Base-by-base conservation (phyloP, 2,797 vertebrate genomes). In the Sylvia borin region DNA sequence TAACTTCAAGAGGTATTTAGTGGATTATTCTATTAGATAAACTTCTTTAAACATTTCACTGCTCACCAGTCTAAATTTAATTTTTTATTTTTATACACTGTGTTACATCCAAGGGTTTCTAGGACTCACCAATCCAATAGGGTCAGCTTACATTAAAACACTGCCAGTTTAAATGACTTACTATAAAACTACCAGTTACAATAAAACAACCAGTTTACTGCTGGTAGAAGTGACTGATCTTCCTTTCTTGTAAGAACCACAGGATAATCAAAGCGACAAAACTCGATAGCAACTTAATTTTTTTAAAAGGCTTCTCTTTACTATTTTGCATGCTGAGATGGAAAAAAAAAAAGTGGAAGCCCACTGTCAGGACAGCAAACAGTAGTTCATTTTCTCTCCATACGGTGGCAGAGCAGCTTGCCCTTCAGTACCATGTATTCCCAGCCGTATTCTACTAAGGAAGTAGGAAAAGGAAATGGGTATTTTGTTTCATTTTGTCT, bases 371-470 rank as follows among this genome's bases (percentile, higher is more conserved):
- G 13, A 67, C 13, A 74, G 21, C n/a, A 5, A 75, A 68, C 1
- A 80, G 78, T 9, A 94, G 53, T 93, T 94, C 57, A 26, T 76
- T 77, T 89, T 88, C 38, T 74, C 34, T 74, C 82, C 91, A 83
- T 21, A 42, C 3, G 85, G 87, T 95, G 91, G 95, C 95, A 96
- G 72, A 94, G 55, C 64, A 89, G 71, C 55, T 45, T 72, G 73
- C 55, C 17, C 26, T 66, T 91, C 78, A 65, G 8, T 16, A 27
- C 20, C 25, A 4, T 4, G 16, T 40, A 45, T 58, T 75, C 60
- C 70, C 36, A 5, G 42, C 27, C 0, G 11, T 42, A 54, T 3
- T 58, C 53, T 40, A 31, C 60, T 48, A 62, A 31, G 13, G 50
- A 79, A 86, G 64, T 10, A 45, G 20, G 51, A 73, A 61, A 83